Base-by-base conservation (phyloP, 1,140 invertebrate genomes). In the Zeugodacus cucurbitae region DNA sequence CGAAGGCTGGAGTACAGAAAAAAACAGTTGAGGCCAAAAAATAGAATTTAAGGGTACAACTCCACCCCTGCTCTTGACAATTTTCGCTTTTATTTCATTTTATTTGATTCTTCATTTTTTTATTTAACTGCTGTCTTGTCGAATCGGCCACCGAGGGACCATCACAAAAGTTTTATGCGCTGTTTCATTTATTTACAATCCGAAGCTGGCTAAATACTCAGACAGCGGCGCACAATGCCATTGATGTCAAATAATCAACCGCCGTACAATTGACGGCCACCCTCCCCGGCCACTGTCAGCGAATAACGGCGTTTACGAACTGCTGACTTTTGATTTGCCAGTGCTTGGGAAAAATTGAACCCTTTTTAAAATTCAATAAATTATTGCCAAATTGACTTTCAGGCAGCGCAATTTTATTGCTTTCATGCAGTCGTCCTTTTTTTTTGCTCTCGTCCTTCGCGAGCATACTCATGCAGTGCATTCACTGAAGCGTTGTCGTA, bases 351-450 rank as follows among this genome's bases (percentile, higher is more conserved):
- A 74, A 88, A 88, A 88, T 74, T 44, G 67, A 89, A 88, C 88
- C 88, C 88, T 89, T 89, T 89, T 88, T 88, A 87, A 89, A 89
- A 88, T 89, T 89, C 88, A 89, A 89, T 89, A 88, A 89, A 89
- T 89, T 89, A 89, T 86, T 67, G 44, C 88, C 78, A 88, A 89
- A 89, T 89, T 89, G 88, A 89, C 88, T 89, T 89, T 86, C 74
- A 89, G 78, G 57, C 86, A 85, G 26, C 34, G 87, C 87, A 89
- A 89, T 89, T 87, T 89, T 87, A 87, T 86, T 89, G 48, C 48
- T 86, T n/a, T 7, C 57, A 82, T 29, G 37, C 74, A 82, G 1
- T 26, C 44, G 41, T 82, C 14, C 41, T 26, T 48, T 10, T 22
- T 17, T 70, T n/a, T 54, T 14, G 4, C 1, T 54, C 11, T 48